Conservation (phyloP, 2,113 vertebrate genomes). For the Piaya cayana region DNA sequence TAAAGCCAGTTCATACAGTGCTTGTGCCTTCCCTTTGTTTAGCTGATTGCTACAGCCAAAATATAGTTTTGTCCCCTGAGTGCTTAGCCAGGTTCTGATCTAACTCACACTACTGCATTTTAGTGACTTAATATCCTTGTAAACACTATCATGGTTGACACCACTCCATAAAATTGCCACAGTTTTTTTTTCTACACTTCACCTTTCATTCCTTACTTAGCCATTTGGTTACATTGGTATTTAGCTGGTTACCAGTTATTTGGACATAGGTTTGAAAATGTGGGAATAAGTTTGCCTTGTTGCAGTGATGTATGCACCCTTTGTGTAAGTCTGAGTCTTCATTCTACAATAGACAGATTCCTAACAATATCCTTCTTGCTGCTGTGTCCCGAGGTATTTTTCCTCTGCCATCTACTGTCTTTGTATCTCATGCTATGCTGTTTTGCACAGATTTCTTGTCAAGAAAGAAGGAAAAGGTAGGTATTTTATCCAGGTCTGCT, state of each 20-base stretch:
- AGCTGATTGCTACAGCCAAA: not conserved
- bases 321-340: not conserved
- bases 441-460: constrained; percentile 19
- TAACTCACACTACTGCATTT: not conserved
- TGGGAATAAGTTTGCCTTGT: not conserved
- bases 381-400: not conserved
- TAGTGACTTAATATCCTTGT: not conserved
- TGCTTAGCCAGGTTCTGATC: not conserved
- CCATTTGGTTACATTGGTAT: not conserved
- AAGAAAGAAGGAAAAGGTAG: not conserved
- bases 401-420: not conserved
- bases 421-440: not conserved
- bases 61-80: not conserved
- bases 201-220: not conserved
- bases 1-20: not conserved
- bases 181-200: not conserved
- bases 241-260: not conserved
- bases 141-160: not conserved
- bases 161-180: not conserved
- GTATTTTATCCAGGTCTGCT: not conserved
- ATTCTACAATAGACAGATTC: not conserved
- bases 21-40: not conserved
- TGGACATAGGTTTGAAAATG: not conserved
- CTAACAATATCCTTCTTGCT: not conserved
- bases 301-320: not conserved